Evolutionary conservation across 2,888 invertebrate species (phyloP), one percentile per base, ranked within the genome.

Genomic region (Aleiodes testaceus): DNA sequence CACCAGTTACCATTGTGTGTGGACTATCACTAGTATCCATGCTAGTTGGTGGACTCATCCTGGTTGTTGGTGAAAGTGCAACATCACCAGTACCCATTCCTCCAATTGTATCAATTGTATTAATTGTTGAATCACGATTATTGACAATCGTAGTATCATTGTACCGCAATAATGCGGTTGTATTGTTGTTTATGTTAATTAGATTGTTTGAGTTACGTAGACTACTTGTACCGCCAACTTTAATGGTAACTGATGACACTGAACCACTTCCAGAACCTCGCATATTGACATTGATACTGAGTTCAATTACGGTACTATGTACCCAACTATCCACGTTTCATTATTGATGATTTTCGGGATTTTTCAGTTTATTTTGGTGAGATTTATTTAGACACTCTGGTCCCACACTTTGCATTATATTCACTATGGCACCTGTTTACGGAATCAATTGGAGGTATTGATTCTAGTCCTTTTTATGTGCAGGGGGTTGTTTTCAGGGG

Each of bases 41-140:
- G 69, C 70, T 79, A 85, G 86, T 73, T 86, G 88, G 82, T 87
- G 89, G 88, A 85, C 87, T 91, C 75, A 90, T 79, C 89, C 89
- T 80, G 83, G 86, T 81, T 80, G 86, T 81, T 83, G 85, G 84
- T 82, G 85, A 83, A 82, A 86, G 79, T 70, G 81, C 82, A 79
- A 82, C 82, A 79, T 82, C 83, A 79, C 83, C 83, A 74, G 90
- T 89, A 88, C 89, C 81, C 73, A 87, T 84, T 77, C 88, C 89
- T 87, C 69, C 69, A 59, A 70, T 71, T 44, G 72, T 73, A 42
- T 66, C 73, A 68, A 66, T 70, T 64, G 61, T 64, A 64, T 70
- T 59, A 20, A 42, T 45, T 63, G 18, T 44, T 3, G 5, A 44
- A 44, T 44, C 42, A 20, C 9, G 16, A 44, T 44, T 61, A 16